These are phyloP conservation scores for Copidosoma aretas DNA, from an alignment of 2,888 invertebrate species.

Conservation along the genomic window DNA sequence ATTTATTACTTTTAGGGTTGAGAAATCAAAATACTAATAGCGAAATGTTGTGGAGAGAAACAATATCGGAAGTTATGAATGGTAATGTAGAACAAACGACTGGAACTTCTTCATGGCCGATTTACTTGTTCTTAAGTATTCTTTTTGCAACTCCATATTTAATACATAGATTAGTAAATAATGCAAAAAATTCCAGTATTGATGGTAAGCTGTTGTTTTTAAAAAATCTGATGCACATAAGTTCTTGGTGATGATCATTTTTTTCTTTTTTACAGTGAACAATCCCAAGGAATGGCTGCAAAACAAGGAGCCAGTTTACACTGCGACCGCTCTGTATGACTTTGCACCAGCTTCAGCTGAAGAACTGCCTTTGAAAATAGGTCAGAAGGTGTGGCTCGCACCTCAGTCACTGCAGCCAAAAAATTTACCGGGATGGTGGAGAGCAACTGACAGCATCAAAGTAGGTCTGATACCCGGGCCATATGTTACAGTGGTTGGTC, in stretches of 20 bases:
- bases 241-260: neutral
- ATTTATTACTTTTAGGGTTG: conserved; percentile 49
- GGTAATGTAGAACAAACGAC: conserved; percentile 47
- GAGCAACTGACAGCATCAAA: conserved; percentile 53
- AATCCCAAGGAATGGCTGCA: conserved; percentile 74
- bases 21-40: conserved; percentile 52
- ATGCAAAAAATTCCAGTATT: conserved; percentile 44
- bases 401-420: conserved; percentile 82
- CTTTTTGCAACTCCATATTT: conserved; percentile 92
- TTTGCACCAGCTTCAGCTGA: conserved; percentile 75
- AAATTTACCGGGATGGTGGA: conserved; percentile 60
- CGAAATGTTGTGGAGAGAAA: conserved; percentile 59
- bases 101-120: conserved; percentile 80
- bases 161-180: conserved; percentile 55
- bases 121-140: conserved; percentile 86
- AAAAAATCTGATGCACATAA: neutral
- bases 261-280: conserved; percentile 63
- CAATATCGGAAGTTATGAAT: conserved; percentile 58
- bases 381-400: conserved; percentile 81
- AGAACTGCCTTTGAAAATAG: conserved; percentile 79
- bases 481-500: conserved; percentile 54
- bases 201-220: conserved; percentile 49
- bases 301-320: conserved; percentile 65
- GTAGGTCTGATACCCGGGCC: conserved; percentile 57
- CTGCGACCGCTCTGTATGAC: conserved; percentile 75